Percentiles rank a stretch among this genome's conserved stretches.
Conservation (phyloP, 2,888 invertebrate species). For the Drosophila antonietae region DNA sequence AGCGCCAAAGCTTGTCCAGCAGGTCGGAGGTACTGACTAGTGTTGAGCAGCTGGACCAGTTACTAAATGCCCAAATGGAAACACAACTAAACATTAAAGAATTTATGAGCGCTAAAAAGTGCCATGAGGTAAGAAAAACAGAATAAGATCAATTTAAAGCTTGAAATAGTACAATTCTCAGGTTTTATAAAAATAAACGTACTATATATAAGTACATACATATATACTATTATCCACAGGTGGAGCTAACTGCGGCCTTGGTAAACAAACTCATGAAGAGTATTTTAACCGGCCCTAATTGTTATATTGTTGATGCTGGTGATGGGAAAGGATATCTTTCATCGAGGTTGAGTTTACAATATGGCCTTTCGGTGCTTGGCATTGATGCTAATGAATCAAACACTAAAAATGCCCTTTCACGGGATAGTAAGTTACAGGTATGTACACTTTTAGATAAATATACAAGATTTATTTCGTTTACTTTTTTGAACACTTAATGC, state of each 20-base stretch:
- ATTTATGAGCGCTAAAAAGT: conserved; percentile 92
- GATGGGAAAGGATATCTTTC: conserved; percentile 96
- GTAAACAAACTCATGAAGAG: conserved; percentile 85
- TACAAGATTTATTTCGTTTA: conserved; percentile 57
- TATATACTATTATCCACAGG: conserved; percentile 81
- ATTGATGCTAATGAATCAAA: conserved; percentile 91
- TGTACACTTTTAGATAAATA: conserved; percentile 50
- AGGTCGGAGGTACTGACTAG: conserved; percentile 66
- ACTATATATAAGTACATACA: too few relatives aligned
- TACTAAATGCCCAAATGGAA: conserved; percentile 16
- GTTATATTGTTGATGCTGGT: conserved; percentile 91
- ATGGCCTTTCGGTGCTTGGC: conserved; percentile 90
- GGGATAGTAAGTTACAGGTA: conserved; percentile 83
- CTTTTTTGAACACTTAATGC: conserved; percentile 36
- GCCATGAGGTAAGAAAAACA: conserved; percentile 88
- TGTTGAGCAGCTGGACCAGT: conserved; percentile 82
- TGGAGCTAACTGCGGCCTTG: conserved; percentile 88
- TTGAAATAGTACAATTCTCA: too few relatives aligned
- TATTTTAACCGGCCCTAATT: neutral
- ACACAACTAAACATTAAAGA: conserved; percentile 85
- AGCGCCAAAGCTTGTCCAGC: conserved; percentile 58
- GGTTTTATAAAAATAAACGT: too few relatives aligned
- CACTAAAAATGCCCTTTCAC: conserved; percentile 87
- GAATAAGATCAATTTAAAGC: too few relatives aligned
- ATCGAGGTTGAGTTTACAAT: conserved; percentile 89